These are phyloP conservation scores for Chaenodraco wilsoni DNA, from an alignment of 2,797 vertebrate species.

Conservation along the genomic window DNA sequence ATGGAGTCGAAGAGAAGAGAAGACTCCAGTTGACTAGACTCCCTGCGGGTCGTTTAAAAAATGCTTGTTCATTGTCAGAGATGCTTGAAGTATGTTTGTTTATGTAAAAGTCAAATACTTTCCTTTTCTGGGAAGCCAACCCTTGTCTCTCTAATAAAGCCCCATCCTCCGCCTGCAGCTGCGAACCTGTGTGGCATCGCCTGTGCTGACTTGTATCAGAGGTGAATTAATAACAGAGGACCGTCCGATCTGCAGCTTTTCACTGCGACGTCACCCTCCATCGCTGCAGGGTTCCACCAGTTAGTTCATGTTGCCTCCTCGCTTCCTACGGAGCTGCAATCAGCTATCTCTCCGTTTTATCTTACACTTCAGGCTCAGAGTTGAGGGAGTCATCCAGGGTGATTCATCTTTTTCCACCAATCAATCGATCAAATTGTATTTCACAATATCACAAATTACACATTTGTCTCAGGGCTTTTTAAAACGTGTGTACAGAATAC, in stretches of 20 bases:
- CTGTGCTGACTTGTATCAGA: conserved; percentile 16
- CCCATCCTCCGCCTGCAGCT: conserved; percentile 1
- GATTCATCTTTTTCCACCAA: too few species aligned
- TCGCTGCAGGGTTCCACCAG: neutral
- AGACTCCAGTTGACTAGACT: too few species aligned
- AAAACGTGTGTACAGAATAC: too few species aligned
- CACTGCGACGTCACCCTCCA: neutral
- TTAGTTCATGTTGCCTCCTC: neutral
- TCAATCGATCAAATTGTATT: too few species aligned
- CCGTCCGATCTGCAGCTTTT: conserved; percentile 3
- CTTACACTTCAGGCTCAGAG: neutral
- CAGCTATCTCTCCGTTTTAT: neutral
- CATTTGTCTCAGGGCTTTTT: too few species aligned
- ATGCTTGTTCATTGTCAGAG: too few species aligned
- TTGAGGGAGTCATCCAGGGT: neutral
- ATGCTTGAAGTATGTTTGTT: neutral
- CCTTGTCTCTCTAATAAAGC: neutral
- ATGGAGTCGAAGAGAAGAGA: too few species aligned
- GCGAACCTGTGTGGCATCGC: conserved; percentile 12
- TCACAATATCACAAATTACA: too few species aligned
- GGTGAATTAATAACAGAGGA: conserved; percentile 16
- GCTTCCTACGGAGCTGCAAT: neutral
- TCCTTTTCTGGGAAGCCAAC: conserved; percentile 4
- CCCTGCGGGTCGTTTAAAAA: neutral
- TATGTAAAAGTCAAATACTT: conserved; percentile 8